Conservation (phyloP, 2,797 vertebrate genomes). For the Neosilurus mollespiculum region DNA sequence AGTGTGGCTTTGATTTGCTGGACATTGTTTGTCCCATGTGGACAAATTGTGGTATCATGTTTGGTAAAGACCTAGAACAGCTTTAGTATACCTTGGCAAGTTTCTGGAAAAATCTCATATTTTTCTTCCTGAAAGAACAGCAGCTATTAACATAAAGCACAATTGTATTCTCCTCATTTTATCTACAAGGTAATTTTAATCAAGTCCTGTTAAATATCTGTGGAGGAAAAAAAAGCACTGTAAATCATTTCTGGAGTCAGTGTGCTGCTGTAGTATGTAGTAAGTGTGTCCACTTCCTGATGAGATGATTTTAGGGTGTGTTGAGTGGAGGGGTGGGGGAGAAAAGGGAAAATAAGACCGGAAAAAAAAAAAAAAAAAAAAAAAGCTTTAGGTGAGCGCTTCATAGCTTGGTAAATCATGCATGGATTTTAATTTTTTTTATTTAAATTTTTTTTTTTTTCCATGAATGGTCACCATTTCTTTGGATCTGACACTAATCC, state of each 20-base stretch:
- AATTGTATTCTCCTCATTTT: neutral
- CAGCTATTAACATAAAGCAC: neutral
- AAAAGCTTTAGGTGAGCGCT: conserved; percentile 60
- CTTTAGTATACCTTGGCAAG: neutral
- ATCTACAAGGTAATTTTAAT: neutral
- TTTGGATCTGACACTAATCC: neutral
- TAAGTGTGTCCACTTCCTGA: conserved; percentile 71
- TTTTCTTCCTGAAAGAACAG: conserved; percentile 10
- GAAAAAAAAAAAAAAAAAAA: conserved; percentile 36
- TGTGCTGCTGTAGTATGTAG: conserved; percentile 65
- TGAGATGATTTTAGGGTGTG: conserved; percentile 73
- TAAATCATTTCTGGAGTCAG: conserved; percentile 64
- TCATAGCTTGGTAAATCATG: conserved; percentile 64
- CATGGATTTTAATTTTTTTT: too few species aligned
- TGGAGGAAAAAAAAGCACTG: conserved; percentile 49
- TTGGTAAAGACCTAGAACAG: neutral
- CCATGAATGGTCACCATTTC: neutral
- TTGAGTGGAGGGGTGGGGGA: conserved; percentile 68
- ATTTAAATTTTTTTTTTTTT: too few species aligned
- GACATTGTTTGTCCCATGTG: neutral
- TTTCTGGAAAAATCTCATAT: conserved; percentile 7
- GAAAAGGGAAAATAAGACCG: conserved; percentile 59
- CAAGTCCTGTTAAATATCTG: conserved; percentile 65
- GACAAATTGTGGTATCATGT: conserved; percentile 11
- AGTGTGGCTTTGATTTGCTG: conserved; percentile 1